Percentiles rank a stretch among this genome's conserved stretches.
These are phyloP conservation scores for Petrolisthes cinctipes DNA, from an alignment of 2,888 invertebrate species.

Conservation along the genomic window DNA sequence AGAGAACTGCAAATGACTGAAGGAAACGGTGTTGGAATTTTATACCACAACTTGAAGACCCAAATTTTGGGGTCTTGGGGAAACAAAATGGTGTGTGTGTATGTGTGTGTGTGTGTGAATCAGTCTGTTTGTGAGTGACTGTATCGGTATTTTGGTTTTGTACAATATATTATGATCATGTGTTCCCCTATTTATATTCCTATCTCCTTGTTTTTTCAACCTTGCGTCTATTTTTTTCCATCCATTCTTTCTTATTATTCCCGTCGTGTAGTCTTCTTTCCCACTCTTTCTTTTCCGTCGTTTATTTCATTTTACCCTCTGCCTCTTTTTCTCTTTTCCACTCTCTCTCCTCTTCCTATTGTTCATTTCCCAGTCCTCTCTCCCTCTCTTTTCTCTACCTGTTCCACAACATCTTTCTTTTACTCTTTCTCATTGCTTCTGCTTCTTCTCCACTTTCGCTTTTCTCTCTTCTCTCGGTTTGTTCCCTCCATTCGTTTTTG, in stretches of 20 bases:
- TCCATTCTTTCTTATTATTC: not conserved
- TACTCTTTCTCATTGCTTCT: not conserved
- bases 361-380: not conserved
- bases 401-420: not conserved
- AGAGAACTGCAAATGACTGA: too few relatives aligned
- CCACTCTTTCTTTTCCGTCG: conserved; percentile 4
- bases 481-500: not conserved
- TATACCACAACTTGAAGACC: too few relatives aligned
- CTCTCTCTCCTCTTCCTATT: not conserved
- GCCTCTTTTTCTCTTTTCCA: not conserved
- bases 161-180: too few relatives aligned
- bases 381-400: not conserved
- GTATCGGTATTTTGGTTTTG: too few relatives aligned
- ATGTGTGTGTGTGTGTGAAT: not conserved
- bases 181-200: not conserved
- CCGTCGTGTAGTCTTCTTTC: not conserved
- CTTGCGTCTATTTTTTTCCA: not conserved
- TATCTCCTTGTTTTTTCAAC: not conserved
- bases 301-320: not conserved
- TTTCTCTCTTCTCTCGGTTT: not conserved
- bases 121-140: not conserved
- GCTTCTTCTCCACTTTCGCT: not conserved
- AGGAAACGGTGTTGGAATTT: too few relatives aligned
- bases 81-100: too few relatives aligned
- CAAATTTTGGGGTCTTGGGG: not conserved